Conservation (phyloP, 2,888 invertebrate species). For the Alloscopus bannaensis region DNA sequence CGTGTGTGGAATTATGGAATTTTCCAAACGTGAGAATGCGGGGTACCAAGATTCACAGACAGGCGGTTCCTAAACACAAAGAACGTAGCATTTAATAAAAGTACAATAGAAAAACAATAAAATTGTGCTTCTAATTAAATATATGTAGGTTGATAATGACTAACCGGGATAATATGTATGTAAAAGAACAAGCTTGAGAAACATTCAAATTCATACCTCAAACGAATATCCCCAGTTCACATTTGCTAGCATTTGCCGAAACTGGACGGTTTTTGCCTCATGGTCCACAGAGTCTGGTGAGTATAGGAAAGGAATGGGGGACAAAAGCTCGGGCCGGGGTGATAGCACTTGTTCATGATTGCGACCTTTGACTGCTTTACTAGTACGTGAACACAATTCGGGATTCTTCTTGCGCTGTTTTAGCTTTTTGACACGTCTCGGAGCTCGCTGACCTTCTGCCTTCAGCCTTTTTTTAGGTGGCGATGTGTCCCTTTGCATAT, state of each 20-base stretch:
- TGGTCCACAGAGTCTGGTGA: slow-evolving; percentile 56
- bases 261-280: slow-evolving; percentile 68
- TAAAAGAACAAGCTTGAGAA: neutral
- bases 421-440: slow-evolving; percentile 34
- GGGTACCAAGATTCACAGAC: slow-evolving; percentile 86
- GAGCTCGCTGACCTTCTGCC: slow-evolving; percentile 13
- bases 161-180: neutral
- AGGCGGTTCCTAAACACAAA: slow-evolving; percentile 79
- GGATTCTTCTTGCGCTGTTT: slow-evolving; percentile 43
- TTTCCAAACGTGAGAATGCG: slow-evolving; percentile 86
- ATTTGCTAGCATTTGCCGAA: slow-evolving; percentile 66
- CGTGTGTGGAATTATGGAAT: slow-evolving; percentile 72
- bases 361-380: slow-evolving; percentile 39
- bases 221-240: slow-evolving; percentile 70
- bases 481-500: slow-evolving; percentile 37
- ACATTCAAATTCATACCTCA: slow-evolving; percentile 61
- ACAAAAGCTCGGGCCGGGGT: slow-evolving; percentile 53
- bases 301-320: slow-evolving; percentile 57
- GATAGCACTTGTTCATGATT: slow-evolving; percentile 52
- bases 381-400: slow-evolving; percentile 30
- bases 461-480: slow-evolving; percentile 53
- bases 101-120: slow-evolving; percentile 18
- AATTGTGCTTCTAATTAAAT: neutral
- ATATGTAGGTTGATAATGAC: neutral
- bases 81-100: no score